These are phyloP conservation scores for Mythimna impura DNA, from an alignment of 2,888 invertebrate species.

Conservation along the genomic window DNA sequence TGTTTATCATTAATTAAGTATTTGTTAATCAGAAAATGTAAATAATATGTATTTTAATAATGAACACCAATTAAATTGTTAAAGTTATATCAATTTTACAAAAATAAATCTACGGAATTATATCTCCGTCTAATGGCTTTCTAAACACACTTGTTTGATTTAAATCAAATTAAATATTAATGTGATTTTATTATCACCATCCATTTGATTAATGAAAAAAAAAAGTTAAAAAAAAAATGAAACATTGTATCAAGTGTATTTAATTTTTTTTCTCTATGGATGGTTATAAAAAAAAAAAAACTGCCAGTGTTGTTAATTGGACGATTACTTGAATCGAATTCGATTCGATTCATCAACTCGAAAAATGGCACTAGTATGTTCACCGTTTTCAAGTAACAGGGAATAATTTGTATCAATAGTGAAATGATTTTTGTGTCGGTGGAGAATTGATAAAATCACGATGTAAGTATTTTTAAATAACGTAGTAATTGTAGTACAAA, in stretches of 20 bases:
- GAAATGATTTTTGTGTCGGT: conserved; percentile 44
- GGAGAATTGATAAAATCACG: not conserved
- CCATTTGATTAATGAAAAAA: not conserved
- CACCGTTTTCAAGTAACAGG: conserved; percentile 28
- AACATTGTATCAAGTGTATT: not conserved
- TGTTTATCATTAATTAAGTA: conserved; percentile 2
- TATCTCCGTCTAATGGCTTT: not conserved
- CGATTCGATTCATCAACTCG: conserved; percentile 8
- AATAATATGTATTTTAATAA: conserved; percentile 24
- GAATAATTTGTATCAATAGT: conserved; percentile 8
- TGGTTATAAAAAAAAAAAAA: not conserved
- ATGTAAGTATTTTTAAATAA: conserved; percentile 13
- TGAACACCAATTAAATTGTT: conserved; percentile 24
- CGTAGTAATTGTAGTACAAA: conserved; percentile 39
- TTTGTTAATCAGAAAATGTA: conserved; percentile 18
- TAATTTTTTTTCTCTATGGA: not conserved
- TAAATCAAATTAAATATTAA: not conserved
- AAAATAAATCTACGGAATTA: not conserved
- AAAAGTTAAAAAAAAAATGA: not conserved
- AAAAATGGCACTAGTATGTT: not conserved
- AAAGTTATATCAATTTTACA: conserved; percentile 3
- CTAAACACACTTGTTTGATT: too few species aligned
- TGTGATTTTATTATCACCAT: not conserved
- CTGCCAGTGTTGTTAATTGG: not conserved
- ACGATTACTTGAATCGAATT: conserved; percentile 2